A percentile compares a stretch with the other conserved stretches of the same genome.
Conservation (phyloP, 2,113 vertebrate genomes). For the Hiodon alosoides region DNA sequence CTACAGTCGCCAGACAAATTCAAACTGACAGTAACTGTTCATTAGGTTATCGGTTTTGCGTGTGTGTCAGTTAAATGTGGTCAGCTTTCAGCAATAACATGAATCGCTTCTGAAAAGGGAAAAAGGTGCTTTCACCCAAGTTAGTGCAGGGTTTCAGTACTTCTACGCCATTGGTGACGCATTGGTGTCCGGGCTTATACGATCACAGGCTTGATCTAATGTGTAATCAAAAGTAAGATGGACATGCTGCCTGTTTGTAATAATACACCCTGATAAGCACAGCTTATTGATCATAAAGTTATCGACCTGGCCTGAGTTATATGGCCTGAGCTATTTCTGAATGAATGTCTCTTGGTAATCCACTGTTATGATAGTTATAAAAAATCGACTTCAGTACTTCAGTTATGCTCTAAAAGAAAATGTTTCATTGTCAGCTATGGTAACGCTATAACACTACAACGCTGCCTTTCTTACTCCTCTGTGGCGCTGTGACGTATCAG, state of each 20-base stretch:
- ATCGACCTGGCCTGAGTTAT: background rate
- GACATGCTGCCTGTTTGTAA: background rate
- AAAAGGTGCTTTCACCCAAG: background rate
- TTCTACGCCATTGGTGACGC: background rate
- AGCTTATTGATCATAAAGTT: background rate
- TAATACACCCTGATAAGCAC: background rate
- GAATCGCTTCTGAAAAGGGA: background rate
- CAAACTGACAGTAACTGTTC: background rate
- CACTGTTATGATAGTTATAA: background rate
- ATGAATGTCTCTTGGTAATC: background rate
- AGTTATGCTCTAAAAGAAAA: background rate
- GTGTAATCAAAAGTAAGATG: background rate
- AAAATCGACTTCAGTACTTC: background rate
- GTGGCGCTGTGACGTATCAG: too few relatives aligned
- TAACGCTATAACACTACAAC: background rate
- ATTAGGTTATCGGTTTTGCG: background rate
- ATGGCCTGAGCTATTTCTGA: background rate
- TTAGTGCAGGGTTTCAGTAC: background rate
- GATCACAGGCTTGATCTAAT: background rate
- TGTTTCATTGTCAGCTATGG: background rate
- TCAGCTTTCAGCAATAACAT: background rate
- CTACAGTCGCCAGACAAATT: background rate
- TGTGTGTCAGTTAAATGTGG: background rate
- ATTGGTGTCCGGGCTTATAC: background rate
- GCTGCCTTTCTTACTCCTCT: too few relatives aligned